Conservation (phyloP, 1,140 invertebrate species). For the Stegodyphus mimosarum region DNA sequence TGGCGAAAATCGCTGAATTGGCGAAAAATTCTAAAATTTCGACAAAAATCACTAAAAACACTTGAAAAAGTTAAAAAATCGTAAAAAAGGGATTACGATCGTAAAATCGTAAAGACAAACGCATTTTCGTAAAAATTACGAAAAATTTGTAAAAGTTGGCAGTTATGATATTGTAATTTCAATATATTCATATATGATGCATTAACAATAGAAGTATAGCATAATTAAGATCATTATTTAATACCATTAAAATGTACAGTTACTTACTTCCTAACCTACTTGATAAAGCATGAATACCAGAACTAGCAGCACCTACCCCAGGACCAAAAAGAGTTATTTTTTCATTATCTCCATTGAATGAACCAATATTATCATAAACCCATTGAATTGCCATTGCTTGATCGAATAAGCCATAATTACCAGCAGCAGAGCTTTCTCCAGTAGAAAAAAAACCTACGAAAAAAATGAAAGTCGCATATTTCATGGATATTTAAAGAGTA, state of each 20-base stretch:
- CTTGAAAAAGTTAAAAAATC: too few species aligned
- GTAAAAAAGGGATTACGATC: too few species aligned
- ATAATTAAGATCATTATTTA: too few species aligned
- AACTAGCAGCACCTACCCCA: conserved; percentile 90
- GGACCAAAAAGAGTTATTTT: conserved; percentile 93
- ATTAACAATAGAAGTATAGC: too few species aligned
- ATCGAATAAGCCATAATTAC: conserved; percentile 97
- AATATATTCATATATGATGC: too few species aligned
- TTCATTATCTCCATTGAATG: conserved; percentile 89
- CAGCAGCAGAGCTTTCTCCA: conserved; percentile 90
- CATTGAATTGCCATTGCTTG: conserved; percentile 91
- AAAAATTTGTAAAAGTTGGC: too few species aligned
- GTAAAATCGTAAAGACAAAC: too few species aligned
- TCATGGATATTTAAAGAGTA: background rate
- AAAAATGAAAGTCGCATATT: background rate
- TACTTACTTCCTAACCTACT: conserved; percentile 58
- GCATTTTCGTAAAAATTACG: too few species aligned
- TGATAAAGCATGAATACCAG: conserved; percentile 80
- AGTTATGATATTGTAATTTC: too few species aligned
- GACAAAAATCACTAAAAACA: too few species aligned
- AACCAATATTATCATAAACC: conserved; percentile 89
- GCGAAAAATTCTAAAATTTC: too few species aligned
- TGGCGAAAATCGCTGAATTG: too few species aligned
- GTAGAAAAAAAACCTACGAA: conserved; percentile 88
- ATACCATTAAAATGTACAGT: background rate